phyloP scores from a whole-genome alignment of 2,113 vertebrate species.

The Pedetes capensis region DNA sequence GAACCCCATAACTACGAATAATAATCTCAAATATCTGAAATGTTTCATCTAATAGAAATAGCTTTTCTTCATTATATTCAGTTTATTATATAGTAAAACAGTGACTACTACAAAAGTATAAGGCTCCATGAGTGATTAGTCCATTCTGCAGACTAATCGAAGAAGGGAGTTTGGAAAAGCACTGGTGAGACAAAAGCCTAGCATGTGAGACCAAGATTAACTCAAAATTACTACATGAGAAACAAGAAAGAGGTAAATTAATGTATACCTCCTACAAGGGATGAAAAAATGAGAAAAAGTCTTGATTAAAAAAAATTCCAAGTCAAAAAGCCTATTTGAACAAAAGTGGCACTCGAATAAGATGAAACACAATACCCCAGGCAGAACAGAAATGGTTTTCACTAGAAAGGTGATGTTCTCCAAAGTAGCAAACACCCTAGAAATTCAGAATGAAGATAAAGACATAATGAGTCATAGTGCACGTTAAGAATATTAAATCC shows the following conservation, averaged over 20 bases:
- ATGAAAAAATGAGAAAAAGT: conserved; percentile 56
- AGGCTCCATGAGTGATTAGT: background rate
- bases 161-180: conserved; percentile 47
- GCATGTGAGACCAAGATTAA: conserved; percentile 54
- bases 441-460: conserved; percentile 78
- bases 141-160: conserved; percentile 37
- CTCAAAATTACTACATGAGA: conserved; percentile 69
- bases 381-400: conserved; percentile 75
- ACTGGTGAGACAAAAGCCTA: conserved; percentile 56
- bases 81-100: background rate
- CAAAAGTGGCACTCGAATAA: conserved; percentile 77
- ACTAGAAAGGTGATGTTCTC: conserved; percentile 71
- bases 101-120: conserved; percentile 22
- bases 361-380: conserved; percentile 82
- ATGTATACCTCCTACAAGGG: conserved; percentile 66
- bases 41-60: background rate
- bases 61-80: conserved; percentile 6
- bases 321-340: conserved; percentile 74
- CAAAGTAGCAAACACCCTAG: conserved; percentile 72
- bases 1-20: too few relatives aligned
- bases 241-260: conserved; percentile 68
- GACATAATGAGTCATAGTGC: conserved; percentile 79
- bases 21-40: background rate
- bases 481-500: conserved; percentile 78
- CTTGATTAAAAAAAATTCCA: conserved; percentile 75